Conservation (phyloP, 2,888 invertebrate genomes). For the Cylindroiulus punctatus region DNA sequence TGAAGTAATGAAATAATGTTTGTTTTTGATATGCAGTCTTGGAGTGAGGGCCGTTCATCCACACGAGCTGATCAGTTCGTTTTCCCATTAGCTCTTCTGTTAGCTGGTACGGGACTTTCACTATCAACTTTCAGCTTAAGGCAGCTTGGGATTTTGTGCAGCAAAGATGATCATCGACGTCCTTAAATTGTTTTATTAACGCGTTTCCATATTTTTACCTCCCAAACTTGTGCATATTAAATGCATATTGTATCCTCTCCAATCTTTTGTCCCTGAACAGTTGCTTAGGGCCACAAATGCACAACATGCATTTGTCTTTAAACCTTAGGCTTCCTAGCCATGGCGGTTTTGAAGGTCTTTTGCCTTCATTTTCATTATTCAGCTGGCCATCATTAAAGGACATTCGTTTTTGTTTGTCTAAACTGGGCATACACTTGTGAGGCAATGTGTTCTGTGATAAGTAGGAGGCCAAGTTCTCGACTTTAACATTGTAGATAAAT, state of each 20-base stretch:
- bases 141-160: slow-evolving; percentile 53
- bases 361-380: not conserved
- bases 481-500: no score
- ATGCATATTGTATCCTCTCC: not conserved
- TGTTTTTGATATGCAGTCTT: slow-evolving; percentile 26
- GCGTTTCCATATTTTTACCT: not conserved
- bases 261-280: not conserved
- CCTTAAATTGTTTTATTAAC: not conserved
- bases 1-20: not conserved
- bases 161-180: slow-evolving; percentile 44
- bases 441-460: not conserved
- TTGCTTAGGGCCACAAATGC: not conserved
- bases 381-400: not conserved
- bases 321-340: slow-evolving; percentile 12
- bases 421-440: not conserved
- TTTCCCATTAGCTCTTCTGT: slow-evolving; percentile 51
- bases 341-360: not conserved
- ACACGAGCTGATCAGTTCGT: slow-evolving; percentile 49
- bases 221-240: not conserved
- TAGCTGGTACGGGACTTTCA: slow-evolving; percentile 54
- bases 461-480: not conserved
- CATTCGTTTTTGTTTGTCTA: not conserved
- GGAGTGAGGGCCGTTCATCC: slow-evolving; percentile 37
- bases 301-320: not conserved
- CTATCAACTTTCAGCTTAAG: slow-evolving; percentile 54